These are phyloP conservation scores for Drosophila borborema DNA, from an alignment of 2,888 invertebrate genomes.

Conservation along the genomic window DNA sequence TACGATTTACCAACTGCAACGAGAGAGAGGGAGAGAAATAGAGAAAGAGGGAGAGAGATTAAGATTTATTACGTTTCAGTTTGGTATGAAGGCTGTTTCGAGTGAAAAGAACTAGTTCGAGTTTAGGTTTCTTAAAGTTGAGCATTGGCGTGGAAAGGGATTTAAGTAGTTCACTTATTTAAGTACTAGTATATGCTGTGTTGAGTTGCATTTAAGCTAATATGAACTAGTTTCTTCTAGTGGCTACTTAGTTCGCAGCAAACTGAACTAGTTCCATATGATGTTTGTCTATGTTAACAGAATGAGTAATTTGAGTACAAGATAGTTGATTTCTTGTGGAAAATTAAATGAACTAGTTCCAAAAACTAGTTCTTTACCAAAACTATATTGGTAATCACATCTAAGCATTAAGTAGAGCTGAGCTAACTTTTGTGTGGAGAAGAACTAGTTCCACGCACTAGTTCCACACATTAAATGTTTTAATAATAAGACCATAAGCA, in stretches of 20 bases:
- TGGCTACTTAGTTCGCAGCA: background rate
- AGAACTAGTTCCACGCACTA: background rate
- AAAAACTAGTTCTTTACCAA: background rate
- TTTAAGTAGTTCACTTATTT: background rate
- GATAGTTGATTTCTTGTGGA: background rate
- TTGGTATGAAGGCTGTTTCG: background rate
- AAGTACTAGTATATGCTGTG: too few species aligned
- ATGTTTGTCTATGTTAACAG: background rate
- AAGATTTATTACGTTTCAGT: conserved; percentile 17
- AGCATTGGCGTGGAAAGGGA: background rate
- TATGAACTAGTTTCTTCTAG: background rate
- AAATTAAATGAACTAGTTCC: background rate
- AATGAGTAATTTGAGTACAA: too few species aligned
- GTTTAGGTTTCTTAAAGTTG: background rate
- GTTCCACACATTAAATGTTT: background rate
- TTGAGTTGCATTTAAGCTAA: background rate
- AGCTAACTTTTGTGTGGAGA: too few species aligned
- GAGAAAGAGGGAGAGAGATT: background rate
- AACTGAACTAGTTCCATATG: background rate
- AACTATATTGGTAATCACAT: background rate
- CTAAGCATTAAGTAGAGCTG: background rate
- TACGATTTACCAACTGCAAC: conserved; percentile 82
- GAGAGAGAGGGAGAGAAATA: background rate
- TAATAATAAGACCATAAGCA: too few species aligned
- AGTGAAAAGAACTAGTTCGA: conserved; percentile 5